These are phyloP conservation scores for Sebastes steindachneri DNA, from an alignment of 2,797 vertebrate species.

Conservation along the genomic window DNA sequence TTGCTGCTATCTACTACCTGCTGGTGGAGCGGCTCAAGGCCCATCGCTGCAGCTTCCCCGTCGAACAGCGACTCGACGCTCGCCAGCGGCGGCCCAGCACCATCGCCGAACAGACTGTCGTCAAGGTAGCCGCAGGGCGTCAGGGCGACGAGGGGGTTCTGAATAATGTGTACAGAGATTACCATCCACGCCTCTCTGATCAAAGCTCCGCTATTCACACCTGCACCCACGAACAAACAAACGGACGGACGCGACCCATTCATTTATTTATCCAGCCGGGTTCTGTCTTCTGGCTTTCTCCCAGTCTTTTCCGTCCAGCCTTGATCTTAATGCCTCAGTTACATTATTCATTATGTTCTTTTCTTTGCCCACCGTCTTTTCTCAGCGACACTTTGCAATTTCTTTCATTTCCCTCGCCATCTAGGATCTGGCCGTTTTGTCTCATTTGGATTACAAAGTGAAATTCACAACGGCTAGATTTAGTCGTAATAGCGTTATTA, in stretches of 20 bases:
- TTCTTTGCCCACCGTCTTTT: conserved; percentile 23
- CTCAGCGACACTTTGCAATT: conserved; percentile 9
- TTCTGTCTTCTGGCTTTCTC: conserved; percentile 34
- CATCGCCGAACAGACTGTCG: conserved; percentile 94
- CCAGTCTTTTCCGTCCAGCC: conserved; percentile 19
- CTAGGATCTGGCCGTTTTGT: conserved; percentile 3
- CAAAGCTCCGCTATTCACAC: conserved; percentile 74
- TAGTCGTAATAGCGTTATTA: neutral
- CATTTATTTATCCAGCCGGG: conserved; percentile 33
- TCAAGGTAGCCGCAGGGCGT: conserved; percentile 87
- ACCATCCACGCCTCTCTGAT: conserved; percentile 52
- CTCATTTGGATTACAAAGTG: conserved; percentile 18
- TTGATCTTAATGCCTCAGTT: conserved; percentile 57
- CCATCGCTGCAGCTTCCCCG: conserved; percentile 96
- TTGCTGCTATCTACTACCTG: conserved; percentile 98
- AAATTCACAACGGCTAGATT: conserved; percentile 22
- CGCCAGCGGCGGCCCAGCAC: conserved; percentile 95
- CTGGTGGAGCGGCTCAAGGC: conserved; percentile 97
- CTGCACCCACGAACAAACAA: conserved; percentile 58
- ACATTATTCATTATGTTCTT: conserved; percentile 59
- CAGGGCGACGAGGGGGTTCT: neutral
- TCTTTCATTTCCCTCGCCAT: conserved; percentile 41
- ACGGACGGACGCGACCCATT: conserved; percentile 15
- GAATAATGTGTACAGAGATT: conserved; percentile 52
- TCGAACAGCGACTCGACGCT: conserved; percentile 93